Percentiles rank a stretch among this genome's conserved stretches.
Conservation (phyloP, 2,797 vertebrate genomes). For the Pygocentrus nattereri region DNA sequence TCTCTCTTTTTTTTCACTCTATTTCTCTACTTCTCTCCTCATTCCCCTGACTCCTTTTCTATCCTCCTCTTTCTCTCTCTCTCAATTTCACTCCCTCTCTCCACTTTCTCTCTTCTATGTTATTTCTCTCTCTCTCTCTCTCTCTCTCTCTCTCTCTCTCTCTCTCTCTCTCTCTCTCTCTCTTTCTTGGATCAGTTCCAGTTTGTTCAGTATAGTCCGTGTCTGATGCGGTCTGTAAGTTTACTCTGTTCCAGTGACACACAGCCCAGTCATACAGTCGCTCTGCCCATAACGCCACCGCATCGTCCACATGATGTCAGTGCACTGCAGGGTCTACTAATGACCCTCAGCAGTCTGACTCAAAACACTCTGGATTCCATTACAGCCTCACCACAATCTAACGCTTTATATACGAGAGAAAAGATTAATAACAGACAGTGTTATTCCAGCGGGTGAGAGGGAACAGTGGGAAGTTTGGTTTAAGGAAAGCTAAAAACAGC, state of each 20-base stretch:
- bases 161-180: conserved; percentile 38
- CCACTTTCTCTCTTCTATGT: no score
- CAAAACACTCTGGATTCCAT: conserved; percentile 54
- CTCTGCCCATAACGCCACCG: conserved; percentile 18
- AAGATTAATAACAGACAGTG: conserved; percentile 53
- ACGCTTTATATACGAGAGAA: conserved; percentile 47
- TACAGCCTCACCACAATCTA: conserved; percentile 44
- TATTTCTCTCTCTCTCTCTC: conserved; percentile 31
- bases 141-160: conserved; percentile 45
- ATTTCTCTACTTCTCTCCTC: no score
- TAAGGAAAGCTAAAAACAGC: conserved; percentile 49
- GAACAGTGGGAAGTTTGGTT: conserved; percentile 34
- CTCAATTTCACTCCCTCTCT: neutral
- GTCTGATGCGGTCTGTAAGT: conserved; percentile 48
- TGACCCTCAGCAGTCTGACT: conserved; percentile 45
- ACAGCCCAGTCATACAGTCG: conserved; percentile 7
- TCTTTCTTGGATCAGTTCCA: conserved; percentile 31
- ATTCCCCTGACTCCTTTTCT: no score
- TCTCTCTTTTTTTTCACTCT: neutral
- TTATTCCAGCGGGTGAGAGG: conserved; percentile 27
- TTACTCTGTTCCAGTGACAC: conserved; percentile 51
- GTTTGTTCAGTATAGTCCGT: conserved; percentile 15
- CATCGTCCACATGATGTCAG: conserved; percentile 52
- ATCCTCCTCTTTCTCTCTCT: neutral
- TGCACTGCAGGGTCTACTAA: conserved; percentile 45